phyloP scores from a whole-genome alignment of 37 sponge, comb jelly and placozoan species.

The Petrosia ficiformis region DNA sequence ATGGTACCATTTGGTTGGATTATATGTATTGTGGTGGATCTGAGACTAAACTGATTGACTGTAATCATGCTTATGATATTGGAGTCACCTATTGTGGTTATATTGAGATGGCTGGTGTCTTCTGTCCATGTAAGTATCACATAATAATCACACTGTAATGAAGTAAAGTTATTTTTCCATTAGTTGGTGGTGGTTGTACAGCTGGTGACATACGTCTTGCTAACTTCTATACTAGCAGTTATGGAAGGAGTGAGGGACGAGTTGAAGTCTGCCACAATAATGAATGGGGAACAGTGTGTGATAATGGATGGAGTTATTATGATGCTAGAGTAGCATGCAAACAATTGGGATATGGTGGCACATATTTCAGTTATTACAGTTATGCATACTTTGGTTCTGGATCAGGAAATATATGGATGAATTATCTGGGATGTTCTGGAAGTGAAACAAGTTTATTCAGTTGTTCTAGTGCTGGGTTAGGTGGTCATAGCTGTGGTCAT shows the following conservation, averaged over 20 bases:
- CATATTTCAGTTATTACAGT: background rate
- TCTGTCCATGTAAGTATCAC: background rate
- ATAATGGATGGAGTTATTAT: background rate
- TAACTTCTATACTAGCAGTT: background rate
- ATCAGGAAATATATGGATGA: conserved; percentile 12
- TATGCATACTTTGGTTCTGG: background rate
- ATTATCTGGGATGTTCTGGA: conserved; percentile 22
- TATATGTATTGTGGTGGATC: background rate
- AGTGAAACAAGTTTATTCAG: background rate
- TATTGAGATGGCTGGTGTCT: background rate
- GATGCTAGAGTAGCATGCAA: background rate
- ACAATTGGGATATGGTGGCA: background rate
- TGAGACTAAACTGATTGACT: background rate
- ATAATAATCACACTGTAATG: background rate
- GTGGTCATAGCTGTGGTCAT: conserved; percentile 16
- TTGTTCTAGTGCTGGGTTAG: background rate
- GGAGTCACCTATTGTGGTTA: background rate
- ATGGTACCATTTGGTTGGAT: background rate
- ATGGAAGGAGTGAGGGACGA: background rate
- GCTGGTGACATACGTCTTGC: background rate
- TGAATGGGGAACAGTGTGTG: background rate
- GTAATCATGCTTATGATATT: background rate
- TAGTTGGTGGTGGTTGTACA: background rate
- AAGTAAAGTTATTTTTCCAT: background rate
- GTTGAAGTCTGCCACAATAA: background rate